These are phyloP conservation scores for Laticauda laticaudata DNA, from an alignment of 2,113 vertebrate species.

Conservation along the genomic window DNA sequence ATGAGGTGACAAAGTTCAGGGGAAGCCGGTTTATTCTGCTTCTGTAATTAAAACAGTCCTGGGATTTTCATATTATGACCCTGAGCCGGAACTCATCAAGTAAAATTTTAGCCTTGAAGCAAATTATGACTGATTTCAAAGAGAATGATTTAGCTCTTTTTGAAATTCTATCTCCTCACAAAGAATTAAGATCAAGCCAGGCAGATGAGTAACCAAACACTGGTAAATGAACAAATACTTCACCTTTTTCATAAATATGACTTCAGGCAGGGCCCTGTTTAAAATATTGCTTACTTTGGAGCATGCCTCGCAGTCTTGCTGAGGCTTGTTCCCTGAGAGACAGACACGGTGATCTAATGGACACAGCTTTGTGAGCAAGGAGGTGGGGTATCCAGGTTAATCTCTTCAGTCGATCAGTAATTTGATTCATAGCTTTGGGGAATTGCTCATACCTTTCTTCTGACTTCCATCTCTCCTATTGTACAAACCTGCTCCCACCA, in stretches of 20 bases:
- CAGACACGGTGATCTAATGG: background rate
- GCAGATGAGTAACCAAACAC: conserved; percentile 16
- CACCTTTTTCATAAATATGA: conserved; percentile 26
- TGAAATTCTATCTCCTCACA: conserved; percentile 33
- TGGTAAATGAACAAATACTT: conserved; percentile 28
- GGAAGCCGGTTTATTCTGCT: background rate
- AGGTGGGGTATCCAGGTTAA: conserved; percentile 13
- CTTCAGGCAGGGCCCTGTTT: conserved; percentile 15
- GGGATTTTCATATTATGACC: conserved; percentile 20
- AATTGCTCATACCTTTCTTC: conserved; percentile 19
- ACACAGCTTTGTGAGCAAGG: conserved; percentile 28
- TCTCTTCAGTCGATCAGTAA: background rate
- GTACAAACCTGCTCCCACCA: background rate
- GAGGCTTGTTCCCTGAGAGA: conserved; percentile 23
- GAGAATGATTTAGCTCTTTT: conserved; percentile 26
- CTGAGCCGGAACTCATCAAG: conserved; percentile 15
- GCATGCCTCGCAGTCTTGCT: background rate
- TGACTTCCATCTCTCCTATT: background rate
- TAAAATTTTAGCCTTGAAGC: conserved; percentile 15
- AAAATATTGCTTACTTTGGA: conserved; percentile 30
- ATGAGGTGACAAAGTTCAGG: conserved; percentile 15
- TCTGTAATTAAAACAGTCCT: conserved; percentile 15
- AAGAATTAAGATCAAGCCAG: conserved; percentile 20
- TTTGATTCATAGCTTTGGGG: conserved; percentile 19
- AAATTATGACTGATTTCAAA: conserved; percentile 27